These are phyloP conservation scores for Aplochiton taeniatus DNA, from an alignment of 2,797 vertebrate genomes.

Conservation along the genomic window DNA sequence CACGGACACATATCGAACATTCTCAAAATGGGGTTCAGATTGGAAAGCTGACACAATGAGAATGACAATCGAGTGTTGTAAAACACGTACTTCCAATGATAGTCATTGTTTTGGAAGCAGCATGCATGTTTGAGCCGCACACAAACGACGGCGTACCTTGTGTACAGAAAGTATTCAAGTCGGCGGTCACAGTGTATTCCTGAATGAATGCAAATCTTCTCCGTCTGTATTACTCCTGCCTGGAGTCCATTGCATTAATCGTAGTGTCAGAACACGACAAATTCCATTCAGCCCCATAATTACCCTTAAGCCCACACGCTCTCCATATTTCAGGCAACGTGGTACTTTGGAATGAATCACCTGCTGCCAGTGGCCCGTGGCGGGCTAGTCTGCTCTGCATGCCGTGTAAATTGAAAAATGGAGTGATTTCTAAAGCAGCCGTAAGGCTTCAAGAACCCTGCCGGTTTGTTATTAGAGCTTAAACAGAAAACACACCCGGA, in stretches of 20 bases:
- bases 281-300: constrained; percentile 9
- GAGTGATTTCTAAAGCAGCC: background rate
- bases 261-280: constrained; percentile 6
- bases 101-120: no score
- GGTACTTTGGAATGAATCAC: background rate
- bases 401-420: constrained; percentile 2
- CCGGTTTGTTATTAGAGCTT: constrained; percentile 4
- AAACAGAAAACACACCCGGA: background rate
- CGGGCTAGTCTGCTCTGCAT: background rate
- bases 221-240: no score
- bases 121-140: no score
- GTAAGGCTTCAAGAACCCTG: background rate
- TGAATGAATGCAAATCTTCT: no score
- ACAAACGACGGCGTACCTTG: no score
- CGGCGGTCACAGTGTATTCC: no score
- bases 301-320: constrained; percentile 10
- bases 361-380: background rate
- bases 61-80: no score
- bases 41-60: no score
- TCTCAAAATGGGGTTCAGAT: no score
- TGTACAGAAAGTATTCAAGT: no score
- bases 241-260: background rate
- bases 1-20: no score
- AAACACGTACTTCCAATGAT: no score
- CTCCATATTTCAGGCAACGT: constrained; percentile 1